Percentiles rank a stretch among this genome's conserved stretches.
These are phyloP conservation scores for Proterorhinus semilunaris DNA, from an alignment of 2,113 vertebrate genomes.

Conservation along the genomic window DNA sequence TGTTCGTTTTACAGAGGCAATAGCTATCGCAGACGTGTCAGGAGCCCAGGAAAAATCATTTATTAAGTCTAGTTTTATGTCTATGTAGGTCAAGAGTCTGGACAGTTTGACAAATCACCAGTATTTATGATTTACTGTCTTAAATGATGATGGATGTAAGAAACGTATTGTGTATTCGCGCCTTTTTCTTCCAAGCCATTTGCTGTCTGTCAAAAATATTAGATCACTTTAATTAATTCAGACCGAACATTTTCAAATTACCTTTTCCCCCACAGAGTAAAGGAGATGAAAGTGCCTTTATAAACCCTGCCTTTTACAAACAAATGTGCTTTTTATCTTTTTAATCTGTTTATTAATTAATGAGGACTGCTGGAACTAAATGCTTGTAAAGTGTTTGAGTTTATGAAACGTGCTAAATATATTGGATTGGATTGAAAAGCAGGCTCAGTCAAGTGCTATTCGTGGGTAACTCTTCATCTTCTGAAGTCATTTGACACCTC, in stretches of 20 bases:
- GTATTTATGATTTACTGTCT: background rate
- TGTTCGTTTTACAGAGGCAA: slow-evolving; percentile 15
- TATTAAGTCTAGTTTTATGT: background rate
- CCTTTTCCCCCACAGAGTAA: slow-evolving; percentile 12
- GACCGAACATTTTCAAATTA: slow-evolving; percentile 23
- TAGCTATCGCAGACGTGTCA: slow-evolving; percentile 12
- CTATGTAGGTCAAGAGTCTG: slow-evolving; percentile 8
- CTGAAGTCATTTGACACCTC: too few species aligned
- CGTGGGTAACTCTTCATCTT: too few species aligned
- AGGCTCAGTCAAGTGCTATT: too few species aligned
- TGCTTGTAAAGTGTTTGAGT: too few species aligned
- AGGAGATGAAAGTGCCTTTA: background rate
- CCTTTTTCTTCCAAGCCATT: too few species aligned
- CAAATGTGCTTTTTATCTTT: too few species aligned
- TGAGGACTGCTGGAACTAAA: too few species aligned
- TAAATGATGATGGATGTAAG: background rate
- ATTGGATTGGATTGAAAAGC: too few species aligned
- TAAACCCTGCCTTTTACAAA: too few species aligned
- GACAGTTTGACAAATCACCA: background rate
- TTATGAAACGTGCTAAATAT: too few species aligned
- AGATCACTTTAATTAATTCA: slow-evolving; percentile 33
- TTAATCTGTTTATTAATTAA: too few species aligned
- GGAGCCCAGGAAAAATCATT: background rate
- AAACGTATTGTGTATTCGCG: background rate
- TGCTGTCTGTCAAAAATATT: background rate